phyloP scores from a whole-genome alignment of 2,888 invertebrate genomes.

The Orthosia cruda region DNA sequence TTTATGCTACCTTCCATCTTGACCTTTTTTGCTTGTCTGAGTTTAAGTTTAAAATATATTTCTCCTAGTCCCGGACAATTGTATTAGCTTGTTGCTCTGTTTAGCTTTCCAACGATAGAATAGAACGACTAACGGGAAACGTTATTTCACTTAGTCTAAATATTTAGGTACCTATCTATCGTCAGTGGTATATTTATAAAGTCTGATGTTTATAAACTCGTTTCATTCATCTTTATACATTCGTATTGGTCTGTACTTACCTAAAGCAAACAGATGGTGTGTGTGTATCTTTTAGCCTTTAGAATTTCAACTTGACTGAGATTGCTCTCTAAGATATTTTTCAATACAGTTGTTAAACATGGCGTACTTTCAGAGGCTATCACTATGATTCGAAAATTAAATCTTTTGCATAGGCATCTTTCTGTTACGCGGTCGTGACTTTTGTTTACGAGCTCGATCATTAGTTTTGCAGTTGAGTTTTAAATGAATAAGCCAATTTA shows the following conservation, averaged over 20 bases:
- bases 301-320: conserved; percentile 15
- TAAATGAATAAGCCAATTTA: too few relatives aligned
- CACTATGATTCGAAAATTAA: too few relatives aligned
- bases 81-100: conserved; percentile 34
- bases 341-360: too few relatives aligned
- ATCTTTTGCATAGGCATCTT: too few relatives aligned
- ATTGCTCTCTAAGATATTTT: not conserved
- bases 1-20: conserved; percentile 29
- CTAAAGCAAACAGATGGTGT: conserved; percentile 15
- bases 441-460: too few relatives aligned
- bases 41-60: conserved; percentile 28
- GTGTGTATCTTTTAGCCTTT: conserved; percentile 21
- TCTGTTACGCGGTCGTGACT: too few relatives aligned
- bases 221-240: conserved; percentile 64
- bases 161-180: conserved; percentile 45
- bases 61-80: conserved; percentile 7
- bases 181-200: conserved; percentile 61
- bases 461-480: too few relatives aligned
- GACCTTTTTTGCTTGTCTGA: conserved; percentile 20
- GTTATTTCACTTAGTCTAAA: conserved; percentile 55
- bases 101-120: conserved; percentile 33
- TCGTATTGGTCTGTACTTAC: conserved; percentile 36
- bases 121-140: conserved; percentile 27
- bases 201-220: conserved; percentile 62
- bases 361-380: too few relatives aligned